A percentile compares a stretch with the other conserved stretches of the same genome.
Conservation (phyloP, 2,113 vertebrate species). For the Pygathrix nemaeus region DNA sequence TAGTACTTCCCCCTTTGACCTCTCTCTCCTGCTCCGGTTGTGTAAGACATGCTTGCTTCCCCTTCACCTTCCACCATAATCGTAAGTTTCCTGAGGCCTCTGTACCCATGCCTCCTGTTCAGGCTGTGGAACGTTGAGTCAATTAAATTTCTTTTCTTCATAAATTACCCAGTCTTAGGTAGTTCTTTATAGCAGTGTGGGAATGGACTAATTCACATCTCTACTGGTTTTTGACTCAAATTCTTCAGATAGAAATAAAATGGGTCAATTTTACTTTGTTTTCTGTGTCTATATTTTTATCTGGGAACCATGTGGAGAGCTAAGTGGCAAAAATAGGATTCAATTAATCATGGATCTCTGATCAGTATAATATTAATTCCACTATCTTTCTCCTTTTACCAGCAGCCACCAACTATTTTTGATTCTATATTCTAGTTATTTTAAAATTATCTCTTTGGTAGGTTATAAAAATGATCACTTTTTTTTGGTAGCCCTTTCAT, state of each 20-base stretch:
- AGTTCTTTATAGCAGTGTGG: too few species aligned
- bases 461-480: not conserved
- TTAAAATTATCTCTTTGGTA: not conserved
- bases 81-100: too few species aligned
- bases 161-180: too few species aligned
- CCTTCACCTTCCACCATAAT: too few species aligned
- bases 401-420: not conserved
- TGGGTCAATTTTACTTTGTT: not conserved
- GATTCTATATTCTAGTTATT: not conserved
- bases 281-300: not conserved
- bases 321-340: not conserved
- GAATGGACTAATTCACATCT: too few species aligned
- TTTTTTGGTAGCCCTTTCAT: not conserved
- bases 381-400: not conserved
- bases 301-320: not conserved
- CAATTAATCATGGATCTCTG: not conserved
- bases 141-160: too few species aligned
- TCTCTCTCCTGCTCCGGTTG: too few species aligned
- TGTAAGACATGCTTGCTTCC: too few species aligned
- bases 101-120: too few species aligned
- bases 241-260: not conserved
- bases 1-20: too few species aligned
- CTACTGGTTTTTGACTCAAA: not conserved
- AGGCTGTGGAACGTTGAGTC: too few species aligned
- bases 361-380: not conserved